These are phyloP conservation scores for Hycleus phaleratus DNA, from an alignment of 1,140 invertebrate genomes.

Conservation along the genomic window DNA sequence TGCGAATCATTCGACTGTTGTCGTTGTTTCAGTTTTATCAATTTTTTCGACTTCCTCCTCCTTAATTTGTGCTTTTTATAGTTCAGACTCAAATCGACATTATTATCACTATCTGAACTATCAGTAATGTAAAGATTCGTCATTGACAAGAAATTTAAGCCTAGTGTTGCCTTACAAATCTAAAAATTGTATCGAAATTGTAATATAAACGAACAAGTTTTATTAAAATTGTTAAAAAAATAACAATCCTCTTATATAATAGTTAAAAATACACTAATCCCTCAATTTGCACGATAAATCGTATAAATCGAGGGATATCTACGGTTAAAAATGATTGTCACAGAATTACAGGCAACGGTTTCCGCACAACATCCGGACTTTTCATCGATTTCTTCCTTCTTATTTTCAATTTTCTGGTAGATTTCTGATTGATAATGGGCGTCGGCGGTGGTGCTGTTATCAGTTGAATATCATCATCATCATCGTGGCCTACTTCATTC, in stretches of 20 bases:
- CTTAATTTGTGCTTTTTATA: constrained; percentile 6
- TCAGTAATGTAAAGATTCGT: constrained; percentile 27
- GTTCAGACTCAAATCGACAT: constrained; percentile 18
- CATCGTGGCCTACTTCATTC: constrained; percentile 37
- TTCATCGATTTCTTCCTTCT: constrained; percentile 6
- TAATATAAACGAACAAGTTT: background rate
- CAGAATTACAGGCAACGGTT: constrained; percentile 31
- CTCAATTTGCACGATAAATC: background rate
- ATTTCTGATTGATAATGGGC: constrained; percentile 36
- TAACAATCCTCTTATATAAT: background rate
- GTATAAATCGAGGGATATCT: background rate
- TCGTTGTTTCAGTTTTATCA: background rate
- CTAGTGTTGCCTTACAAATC: constrained; percentile 36
- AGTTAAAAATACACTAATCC: background rate
- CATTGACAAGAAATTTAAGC: constrained; percentile 24
- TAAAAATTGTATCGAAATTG: constrained; percentile 15
- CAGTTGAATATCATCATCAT: constrained; percentile 21
- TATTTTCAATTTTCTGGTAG: constrained; percentile 25
- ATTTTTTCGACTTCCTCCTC: constrained; percentile 20
- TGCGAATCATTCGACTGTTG: background rate
- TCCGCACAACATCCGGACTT: constrained; percentile 23
- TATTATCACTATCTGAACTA: constrained; percentile 22
- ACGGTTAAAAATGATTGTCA: background rate
- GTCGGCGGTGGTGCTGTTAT: constrained; percentile 48
- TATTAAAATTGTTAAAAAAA: background rate